Conservation (phyloP, 2,113 vertebrate species). For the Prunella himalayana region DNA sequence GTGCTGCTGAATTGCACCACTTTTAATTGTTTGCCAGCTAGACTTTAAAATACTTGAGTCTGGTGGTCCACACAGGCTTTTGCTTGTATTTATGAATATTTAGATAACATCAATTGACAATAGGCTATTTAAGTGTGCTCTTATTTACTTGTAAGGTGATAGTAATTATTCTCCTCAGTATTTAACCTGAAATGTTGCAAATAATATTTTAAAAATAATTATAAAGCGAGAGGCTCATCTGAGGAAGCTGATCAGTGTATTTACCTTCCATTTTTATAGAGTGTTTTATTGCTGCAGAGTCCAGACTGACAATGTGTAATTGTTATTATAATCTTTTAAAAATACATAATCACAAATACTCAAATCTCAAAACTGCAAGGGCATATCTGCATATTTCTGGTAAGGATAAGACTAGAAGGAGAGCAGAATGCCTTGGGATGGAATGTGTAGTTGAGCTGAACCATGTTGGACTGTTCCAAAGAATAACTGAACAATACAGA, state of each 20-base stretch:
- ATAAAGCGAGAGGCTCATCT: neutral
- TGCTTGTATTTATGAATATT: neutral
- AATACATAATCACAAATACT: neutral
- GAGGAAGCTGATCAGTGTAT: neutral
- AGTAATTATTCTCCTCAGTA: neutral
- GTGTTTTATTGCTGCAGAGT: neutral
- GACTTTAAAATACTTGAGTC: neutral
- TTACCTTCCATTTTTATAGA: neutral
- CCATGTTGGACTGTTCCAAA: neutral
- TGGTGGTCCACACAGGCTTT: neutral
- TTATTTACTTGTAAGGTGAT: neutral
- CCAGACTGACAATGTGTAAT: neutral
- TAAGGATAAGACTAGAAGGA: neutral
- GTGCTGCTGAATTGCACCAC: neutral
- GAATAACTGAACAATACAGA: too few species aligned
- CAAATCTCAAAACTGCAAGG: neutral
- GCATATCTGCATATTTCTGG: neutral
- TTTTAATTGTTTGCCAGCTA: neutral
- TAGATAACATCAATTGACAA: neutral
- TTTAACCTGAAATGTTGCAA: neutral
- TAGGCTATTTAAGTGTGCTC: neutral
- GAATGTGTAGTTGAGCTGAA: neutral
- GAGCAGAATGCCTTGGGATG: neutral
- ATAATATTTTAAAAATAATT: neutral
- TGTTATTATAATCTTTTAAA: neutral